Base-by-base conservation (phyloP, 2,113 vertebrate genomes). In the Mirounga angustirostris region DNA sequence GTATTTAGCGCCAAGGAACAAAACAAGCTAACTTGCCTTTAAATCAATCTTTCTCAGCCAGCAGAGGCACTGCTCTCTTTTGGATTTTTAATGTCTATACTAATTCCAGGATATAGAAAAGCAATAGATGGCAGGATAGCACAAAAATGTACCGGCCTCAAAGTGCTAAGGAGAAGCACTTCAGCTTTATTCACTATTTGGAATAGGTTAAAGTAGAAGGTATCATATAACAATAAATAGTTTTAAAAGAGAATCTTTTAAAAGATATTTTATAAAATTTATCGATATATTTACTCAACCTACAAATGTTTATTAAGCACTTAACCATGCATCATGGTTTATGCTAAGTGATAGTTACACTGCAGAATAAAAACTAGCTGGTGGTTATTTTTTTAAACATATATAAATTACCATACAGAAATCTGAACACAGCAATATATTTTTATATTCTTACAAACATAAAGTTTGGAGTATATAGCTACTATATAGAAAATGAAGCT, bases 391-490 rank as follows among this genome's bases (percentile, higher is more conserved):
- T 46, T 89, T 84, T 58, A 93, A 96, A 95, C 14, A 54, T 18
- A 95, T 56, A 33, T 22, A 82, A 46, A 78, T 43, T 83, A 58
- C 61, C 54, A 56, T 30, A 71, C 14, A 40, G 15, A 86, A 61
- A 79, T 52, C 52, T 91, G 40, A 91, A 59, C n/a, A 67, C 24
- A 74, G 7, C 43, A 80, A 76, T 76, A 36, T 56, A 71, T 85
- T 78, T 83, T 11, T 89, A 52, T 97, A 97, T 92, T 97, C 84
- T 98, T 98, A 67, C 18, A 95, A 69, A 58, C 96, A 94, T 52
- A 97, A 85, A 58, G 21, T 94, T 98, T 96, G 63, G 46, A 92
- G 22, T 88, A 46, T 52, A 87, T 28, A 95, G 96, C 43, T 50
- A 71, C 46, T 95, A 65, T 95, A 61, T 95, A 97, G 94, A 74